A percentile compares a stretch with the other conserved stretches of the same genome.
phyloP scores from a whole-genome alignment of 1,140 invertebrate species.

The Lordiphosa clarofinis region DNA sequence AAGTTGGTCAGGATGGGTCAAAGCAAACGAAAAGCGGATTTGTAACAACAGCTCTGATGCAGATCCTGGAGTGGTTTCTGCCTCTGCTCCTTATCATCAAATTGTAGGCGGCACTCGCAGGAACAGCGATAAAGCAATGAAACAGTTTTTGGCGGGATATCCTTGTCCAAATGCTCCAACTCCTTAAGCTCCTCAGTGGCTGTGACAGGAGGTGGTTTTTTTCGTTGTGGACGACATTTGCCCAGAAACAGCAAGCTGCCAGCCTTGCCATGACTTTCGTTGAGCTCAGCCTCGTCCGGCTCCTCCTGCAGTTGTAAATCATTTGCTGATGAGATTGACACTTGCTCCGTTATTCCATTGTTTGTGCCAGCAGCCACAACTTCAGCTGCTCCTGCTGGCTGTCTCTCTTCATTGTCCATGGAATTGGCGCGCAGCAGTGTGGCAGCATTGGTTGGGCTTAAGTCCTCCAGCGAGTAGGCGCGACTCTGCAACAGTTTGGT shows the following conservation, averaged over 20 bases:
- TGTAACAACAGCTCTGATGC: slow-evolving; percentile 36
- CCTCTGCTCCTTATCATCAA: slow-evolving; percentile 12
- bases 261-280: slow-evolving; percentile 6
- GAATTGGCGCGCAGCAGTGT: slow-evolving; percentile 33
- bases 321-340: slow-evolving; percentile 40
- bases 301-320: slow-evolving; percentile 36
- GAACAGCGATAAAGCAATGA: slow-evolving; percentile 32
- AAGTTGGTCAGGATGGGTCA: slow-evolving; percentile 34
- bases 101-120: slow-evolving; percentile 11
- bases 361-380: background rate
- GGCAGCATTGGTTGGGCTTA: slow-evolving; percentile 43
- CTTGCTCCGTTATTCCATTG: slow-evolving; percentile 28
- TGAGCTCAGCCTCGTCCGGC: slow-evolving; percentile 1
- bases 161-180: slow-evolving; percentile 1
- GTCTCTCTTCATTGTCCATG: slow-evolving; percentile 22
- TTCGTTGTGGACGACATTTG: slow-evolving; percentile 10
- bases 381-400: slow-evolving; percentile 11
- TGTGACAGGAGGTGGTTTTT: slow-evolving; percentile 6
- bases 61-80: slow-evolving; percentile 11
- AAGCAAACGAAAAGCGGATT: slow-evolving; percentile 58
- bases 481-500: slow-evolving; percentile 78
- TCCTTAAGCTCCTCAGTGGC: slow-evolving; percentile 9
- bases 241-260: slow-evolving; percentile 20
- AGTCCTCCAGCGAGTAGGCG: slow-evolving; percentile 79
- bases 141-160: slow-evolving; percentile 25